Conservation (phyloP, 2,888 invertebrate species). For the Erebia ligea region DNA sequence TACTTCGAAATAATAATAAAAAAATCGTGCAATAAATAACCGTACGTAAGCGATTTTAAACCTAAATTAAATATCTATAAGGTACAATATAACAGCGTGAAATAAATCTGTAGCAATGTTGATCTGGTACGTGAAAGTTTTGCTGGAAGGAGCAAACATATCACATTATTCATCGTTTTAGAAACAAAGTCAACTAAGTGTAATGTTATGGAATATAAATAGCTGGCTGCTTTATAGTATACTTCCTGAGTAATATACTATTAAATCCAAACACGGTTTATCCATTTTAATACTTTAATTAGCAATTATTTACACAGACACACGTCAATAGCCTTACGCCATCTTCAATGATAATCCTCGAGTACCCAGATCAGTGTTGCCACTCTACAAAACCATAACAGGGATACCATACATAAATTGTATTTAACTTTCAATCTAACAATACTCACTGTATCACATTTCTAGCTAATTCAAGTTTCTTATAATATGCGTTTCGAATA, state of each 20-base stretch:
- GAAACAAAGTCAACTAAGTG: slow-evolving; percentile 18
- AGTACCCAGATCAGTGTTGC: too few species aligned
- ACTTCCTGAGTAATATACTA: neutral
- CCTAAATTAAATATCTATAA: neutral
- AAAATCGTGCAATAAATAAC: slow-evolving; percentile 11
- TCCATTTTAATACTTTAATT: too few species aligned
- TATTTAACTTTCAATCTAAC: too few species aligned
- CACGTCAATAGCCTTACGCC: too few species aligned
- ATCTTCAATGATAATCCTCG: too few species aligned
- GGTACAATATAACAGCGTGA: slow-evolving; percentile 2
- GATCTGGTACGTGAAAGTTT: slow-evolving; percentile 27
- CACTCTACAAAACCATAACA: too few species aligned
- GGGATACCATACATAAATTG: too few species aligned
- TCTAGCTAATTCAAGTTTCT: too few species aligned
- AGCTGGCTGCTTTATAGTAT: neutral
- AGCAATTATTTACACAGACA: too few species aligned
- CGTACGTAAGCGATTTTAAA: neutral
- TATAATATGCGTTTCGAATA: too few species aligned
- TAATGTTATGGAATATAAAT: neutral
- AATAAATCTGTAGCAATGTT: slow-evolving; percentile 11
- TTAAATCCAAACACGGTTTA: too few species aligned
- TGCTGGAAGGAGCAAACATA: slow-evolving; percentile 33
- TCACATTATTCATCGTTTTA: slow-evolving; percentile 36
- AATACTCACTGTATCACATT: too few species aligned
- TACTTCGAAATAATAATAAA: slow-evolving; percentile 9